Percentiles rank a stretch among this genome's conserved stretches.
These are phyloP conservation scores for Phrynosoma platyrhinos DNA, from an alignment of 2,113 vertebrate species.

Conservation along the genomic window DNA sequence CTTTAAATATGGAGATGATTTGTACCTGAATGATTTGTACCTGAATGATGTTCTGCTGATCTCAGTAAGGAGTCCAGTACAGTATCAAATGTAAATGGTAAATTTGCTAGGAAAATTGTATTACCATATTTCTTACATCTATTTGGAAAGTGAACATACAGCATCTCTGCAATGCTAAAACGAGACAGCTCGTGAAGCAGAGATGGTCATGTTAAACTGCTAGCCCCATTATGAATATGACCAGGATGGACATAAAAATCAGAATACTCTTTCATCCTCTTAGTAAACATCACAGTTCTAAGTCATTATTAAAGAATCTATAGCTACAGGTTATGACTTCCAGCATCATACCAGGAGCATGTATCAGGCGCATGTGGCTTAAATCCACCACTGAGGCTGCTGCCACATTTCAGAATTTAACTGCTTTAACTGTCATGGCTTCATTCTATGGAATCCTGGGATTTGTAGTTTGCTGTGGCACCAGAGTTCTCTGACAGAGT, in stretches of 20 bases:
- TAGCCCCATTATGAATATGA: not conserved
- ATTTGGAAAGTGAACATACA: not conserved
- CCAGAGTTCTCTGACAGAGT: too few relatives aligned
- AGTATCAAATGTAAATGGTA: not conserved
- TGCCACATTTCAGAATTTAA: too few relatives aligned
- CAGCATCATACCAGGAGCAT: not conserved
- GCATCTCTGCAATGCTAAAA: not conserved
- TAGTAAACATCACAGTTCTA: not conserved
- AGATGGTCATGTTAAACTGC: not conserved
- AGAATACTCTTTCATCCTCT: not conserved
- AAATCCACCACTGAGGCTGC: not conserved
- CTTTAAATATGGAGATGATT: not conserved
- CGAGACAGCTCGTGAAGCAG: too few relatives aligned
- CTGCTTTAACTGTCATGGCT: too few relatives aligned
- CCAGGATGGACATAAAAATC: not conserved
- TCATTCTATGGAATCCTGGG: too few relatives aligned
- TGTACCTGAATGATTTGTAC: not conserved
- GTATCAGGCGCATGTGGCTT: too few relatives aligned
- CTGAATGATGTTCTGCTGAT: not conserved
- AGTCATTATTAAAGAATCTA: not conserved
- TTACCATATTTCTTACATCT: not conserved
- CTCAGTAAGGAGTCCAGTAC: not conserved
- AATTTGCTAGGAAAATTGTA: not conserved
- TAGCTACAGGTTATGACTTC: not conserved
- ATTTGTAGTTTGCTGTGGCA: too few relatives aligned